Percentiles rank a stretch among this genome's conserved stretches.
Conservation (phyloP, 2,888 invertebrate genomes). For the Cheilosia grossa region DNA sequence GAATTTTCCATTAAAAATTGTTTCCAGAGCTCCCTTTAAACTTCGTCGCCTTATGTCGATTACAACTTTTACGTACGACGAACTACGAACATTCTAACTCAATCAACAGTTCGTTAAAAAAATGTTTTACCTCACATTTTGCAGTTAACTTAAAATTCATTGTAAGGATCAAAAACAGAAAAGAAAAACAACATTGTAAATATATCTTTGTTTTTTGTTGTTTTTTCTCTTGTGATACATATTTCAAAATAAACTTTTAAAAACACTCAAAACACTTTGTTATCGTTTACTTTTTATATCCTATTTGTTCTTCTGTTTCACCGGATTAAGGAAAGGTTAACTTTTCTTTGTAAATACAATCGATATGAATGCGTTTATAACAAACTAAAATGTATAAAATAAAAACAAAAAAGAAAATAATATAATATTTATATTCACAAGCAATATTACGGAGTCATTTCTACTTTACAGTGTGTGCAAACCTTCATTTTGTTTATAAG, state of each 20-base stretch:
- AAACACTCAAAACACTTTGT: constrained; percentile 14
- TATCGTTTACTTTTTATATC: constrained; percentile 7
- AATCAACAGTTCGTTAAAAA: constrained; percentile 9
- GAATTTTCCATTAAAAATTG: constrained; percentile 27
- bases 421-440: constrained; percentile 33
- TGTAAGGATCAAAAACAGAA: background rate
- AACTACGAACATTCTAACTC: constrained; percentile 56
- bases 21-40: constrained; percentile 56
- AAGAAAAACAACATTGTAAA: constrained; percentile 36
- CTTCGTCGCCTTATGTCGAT: constrained; percentile 48
- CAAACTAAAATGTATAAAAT: background rate
- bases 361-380: constrained; percentile 31
- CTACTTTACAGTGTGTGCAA: constrained; percentile 67
- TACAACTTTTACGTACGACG: constrained; percentile 54
- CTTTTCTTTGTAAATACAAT: constrained; percentile 66
- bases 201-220: constrained; percentile 18
- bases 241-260: constrained; percentile 29
- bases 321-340: constrained; percentile 1
- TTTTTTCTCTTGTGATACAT: constrained; percentile 19
- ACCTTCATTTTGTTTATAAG: constrained; percentile 2
- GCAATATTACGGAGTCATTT: constrained; percentile 51
- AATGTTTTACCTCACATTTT: background rate
- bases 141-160: background rate
- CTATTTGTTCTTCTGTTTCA: constrained; percentile 6
- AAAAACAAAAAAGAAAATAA: background rate